Percentiles rank a stretch among this genome's conserved stretches.
phyloP scores from a whole-genome alignment of 2,797 vertebrate species.

The Nannoperca australis region DNA sequence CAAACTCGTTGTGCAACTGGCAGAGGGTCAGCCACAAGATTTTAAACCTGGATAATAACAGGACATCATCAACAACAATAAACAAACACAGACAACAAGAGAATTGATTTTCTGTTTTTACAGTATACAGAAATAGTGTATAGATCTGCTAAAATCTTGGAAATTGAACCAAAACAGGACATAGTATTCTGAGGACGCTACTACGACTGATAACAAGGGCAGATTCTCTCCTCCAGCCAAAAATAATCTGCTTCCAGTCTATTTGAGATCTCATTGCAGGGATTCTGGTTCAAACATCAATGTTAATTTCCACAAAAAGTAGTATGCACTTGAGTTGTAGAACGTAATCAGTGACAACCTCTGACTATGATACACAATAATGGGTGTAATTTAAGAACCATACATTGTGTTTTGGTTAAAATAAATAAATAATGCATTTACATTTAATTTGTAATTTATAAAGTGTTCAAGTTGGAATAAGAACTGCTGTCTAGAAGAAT shows the following conservation, averaged over 20 bases:
- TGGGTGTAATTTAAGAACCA: not conserved
- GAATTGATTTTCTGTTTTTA: not conserved
- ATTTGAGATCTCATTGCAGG: conserved; percentile 26
- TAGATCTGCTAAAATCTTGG: conserved; percentile 8
- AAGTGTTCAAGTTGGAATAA: not conserved
- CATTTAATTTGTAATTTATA: not conserved
- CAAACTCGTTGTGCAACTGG: conserved; percentile 95
- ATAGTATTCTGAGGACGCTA: conserved; percentile 18
- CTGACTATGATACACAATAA: not conserved
- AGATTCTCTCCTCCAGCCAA: conserved; percentile 36
- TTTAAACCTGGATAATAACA: conserved; percentile 87
- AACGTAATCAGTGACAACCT: not conserved
- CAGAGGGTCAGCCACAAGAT: conserved; percentile 98
- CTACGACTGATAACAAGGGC: conserved; percentile 26
- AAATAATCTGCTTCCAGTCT: conserved; percentile 40
- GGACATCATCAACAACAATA: not conserved
- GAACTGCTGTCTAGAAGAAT: not conserved
- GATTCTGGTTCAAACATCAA: conserved; percentile 17
- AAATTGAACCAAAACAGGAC: conserved; percentile 21
- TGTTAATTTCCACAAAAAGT: conserved; percentile 14
- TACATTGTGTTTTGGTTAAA: not conserved
- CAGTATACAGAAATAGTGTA: not conserved
- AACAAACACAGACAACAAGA: not conserved
- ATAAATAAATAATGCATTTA: not conserved
- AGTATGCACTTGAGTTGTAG: not conserved